Evolutionary conservation across 2,797 vertebrate genomes (phyloP).

Genomic region (Anas capensis): DNA sequence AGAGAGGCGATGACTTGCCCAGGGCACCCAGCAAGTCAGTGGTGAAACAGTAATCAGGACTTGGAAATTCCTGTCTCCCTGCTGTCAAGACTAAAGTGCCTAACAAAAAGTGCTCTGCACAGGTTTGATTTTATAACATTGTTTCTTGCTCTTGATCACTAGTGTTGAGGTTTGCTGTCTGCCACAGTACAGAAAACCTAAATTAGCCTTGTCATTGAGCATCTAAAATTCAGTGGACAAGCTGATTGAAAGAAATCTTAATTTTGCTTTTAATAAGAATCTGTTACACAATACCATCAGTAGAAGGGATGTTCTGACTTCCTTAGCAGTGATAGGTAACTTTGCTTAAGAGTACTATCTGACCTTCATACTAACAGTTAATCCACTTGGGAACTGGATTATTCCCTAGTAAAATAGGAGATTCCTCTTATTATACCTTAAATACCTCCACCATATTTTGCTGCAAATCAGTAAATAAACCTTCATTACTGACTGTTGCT

Average conservation of each 20-base stretch:
- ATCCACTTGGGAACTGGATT: background rate
- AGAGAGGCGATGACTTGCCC: background rate
- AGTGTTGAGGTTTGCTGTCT: background rate
- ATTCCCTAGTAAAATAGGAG: background rate
- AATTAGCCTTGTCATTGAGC: background rate
- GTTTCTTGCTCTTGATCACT: background rate
- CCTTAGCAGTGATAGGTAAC: background rate
- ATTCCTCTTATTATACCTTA: background rate
- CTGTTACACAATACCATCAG: background rate
- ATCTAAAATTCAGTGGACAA: background rate
- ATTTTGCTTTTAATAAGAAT: background rate
- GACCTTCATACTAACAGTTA: background rate
- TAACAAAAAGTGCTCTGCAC: background rate
- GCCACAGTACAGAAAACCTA: background rate
- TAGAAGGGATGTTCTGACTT: background rate
- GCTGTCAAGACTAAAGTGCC: background rate
- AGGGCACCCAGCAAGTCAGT: background rate
- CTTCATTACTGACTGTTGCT: background rate
- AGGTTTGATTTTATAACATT: background rate
- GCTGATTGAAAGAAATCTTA: background rate
- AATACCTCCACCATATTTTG: background rate
- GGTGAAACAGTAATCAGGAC: background rate
- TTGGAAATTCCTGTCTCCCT: background rate
- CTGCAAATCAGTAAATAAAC: background rate
- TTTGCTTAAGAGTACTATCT: background rate